These are phyloP conservation scores for Chionomys nivalis DNA, from an alignment of 2,113 vertebrate genomes.

Conservation along the genomic window DNA sequence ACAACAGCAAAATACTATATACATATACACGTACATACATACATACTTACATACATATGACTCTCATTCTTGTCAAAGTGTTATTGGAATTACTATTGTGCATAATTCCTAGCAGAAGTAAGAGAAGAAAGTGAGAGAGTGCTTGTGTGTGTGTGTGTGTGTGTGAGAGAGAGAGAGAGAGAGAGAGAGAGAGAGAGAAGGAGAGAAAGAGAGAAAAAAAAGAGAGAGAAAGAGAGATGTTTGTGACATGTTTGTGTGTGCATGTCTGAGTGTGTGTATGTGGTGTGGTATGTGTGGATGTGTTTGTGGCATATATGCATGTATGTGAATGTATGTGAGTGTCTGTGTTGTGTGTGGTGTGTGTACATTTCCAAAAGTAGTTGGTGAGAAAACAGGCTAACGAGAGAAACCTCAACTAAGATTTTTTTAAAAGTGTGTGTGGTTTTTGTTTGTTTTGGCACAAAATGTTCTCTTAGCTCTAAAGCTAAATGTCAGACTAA, in stretches of 20 bases:
- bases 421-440: not conserved
- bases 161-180: not conserved
- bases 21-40: no score
- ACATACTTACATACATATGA: not conserved
- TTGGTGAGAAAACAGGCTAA: not conserved
- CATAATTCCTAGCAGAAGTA: slow-evolving; percentile 35
- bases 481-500: slow-evolving; percentile 61
- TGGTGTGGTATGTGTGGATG: not conserved
- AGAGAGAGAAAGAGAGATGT: not conserved
- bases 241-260: not conserved
- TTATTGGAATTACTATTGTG: slow-evolving; percentile 24
- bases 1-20: not conserved
- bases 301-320: not conserved
- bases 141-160: not conserved
- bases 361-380: not conserved
- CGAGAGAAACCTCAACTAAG: slow-evolving; percentile 21
- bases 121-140: not conserved
- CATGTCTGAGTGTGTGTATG: not conserved
- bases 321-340: not conserved
- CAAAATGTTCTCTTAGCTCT: slow-evolving; percentile 48
- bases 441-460: not conserved
- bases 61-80: slow-evolving; percentile 23
- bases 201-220: not conserved
- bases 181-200: not conserved
- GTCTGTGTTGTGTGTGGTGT: not conserved